phyloP scores from a whole-genome alignment of 2,888 invertebrate species.

The Clunio marinus region DNA sequence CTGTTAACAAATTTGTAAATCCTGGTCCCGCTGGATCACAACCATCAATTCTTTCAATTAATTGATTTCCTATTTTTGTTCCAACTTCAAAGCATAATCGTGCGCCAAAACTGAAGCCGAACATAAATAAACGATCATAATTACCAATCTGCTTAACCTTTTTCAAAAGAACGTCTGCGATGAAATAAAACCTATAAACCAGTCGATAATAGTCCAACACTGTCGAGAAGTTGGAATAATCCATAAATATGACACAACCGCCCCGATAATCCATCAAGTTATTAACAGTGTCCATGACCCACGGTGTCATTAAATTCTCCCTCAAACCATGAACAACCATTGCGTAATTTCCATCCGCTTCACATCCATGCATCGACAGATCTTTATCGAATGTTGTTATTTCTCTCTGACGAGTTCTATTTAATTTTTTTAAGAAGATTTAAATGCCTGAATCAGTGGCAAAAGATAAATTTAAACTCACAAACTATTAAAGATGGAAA shows the following conservation, averaged over 20 bases:
- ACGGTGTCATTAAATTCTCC: conserved; percentile 47
- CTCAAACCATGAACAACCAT: conserved; percentile 49
- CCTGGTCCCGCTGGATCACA: conserved; percentile 50
- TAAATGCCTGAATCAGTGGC: conserved; percentile 21
- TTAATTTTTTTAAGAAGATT: not conserved
- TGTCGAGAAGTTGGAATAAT: conserved; percentile 44
- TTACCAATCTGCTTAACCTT: conserved; percentile 42
- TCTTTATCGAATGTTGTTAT: conserved; percentile 25
- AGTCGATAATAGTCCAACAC: conserved; percentile 43
- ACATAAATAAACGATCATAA: conserved; percentile 41
- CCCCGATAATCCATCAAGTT: conserved; percentile 43
- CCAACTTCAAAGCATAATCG: conserved; percentile 43
- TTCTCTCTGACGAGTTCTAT: not conserved
- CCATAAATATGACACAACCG: conserved; percentile 49
- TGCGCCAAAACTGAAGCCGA: conserved; percentile 44
- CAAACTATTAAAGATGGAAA: conserved; percentile 16
- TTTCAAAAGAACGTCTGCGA: conserved; percentile 40
- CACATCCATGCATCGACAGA: conserved; percentile 42
- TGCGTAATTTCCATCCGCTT: conserved; percentile 46
- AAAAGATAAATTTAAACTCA: not conserved
- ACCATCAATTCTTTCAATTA: conserved; percentile 48
- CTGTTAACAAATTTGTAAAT: conserved; percentile 35
- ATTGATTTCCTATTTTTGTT: conserved; percentile 40
- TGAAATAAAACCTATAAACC: conserved; percentile 40
- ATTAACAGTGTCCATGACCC: conserved; percentile 42